These are phyloP conservation scores for Gymnothorax javanicus DNA, from an alignment of 2,797 vertebrate species.

Conservation along the genomic window DNA sequence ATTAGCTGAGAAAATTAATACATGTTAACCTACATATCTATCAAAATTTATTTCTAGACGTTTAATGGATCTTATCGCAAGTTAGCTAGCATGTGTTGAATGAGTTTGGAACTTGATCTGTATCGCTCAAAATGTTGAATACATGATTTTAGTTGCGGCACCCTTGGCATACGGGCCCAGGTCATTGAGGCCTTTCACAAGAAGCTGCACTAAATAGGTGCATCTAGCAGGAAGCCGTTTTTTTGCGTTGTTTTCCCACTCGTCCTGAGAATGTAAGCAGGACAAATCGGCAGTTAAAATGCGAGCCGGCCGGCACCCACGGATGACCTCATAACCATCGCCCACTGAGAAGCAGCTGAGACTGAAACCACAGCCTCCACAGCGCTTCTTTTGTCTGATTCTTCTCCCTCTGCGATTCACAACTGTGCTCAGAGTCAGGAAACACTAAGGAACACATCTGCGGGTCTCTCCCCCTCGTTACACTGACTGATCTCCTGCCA, in stretches of 20 bases:
- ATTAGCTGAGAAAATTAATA: too few relatives aligned
- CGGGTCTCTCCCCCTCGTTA: not conserved
- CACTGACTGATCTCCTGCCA: not conserved
- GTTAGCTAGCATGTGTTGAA: too few relatives aligned
- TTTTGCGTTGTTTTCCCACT: not conserved
- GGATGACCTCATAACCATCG: not conserved
- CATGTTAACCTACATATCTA: too few relatives aligned
- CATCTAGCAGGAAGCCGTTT: not conserved
- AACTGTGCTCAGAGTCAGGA: not conserved
- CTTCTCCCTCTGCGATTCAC: not conserved
- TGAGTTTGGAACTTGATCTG: too few relatives aligned
- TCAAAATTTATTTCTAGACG: too few relatives aligned
- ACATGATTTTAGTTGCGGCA: too few relatives aligned
- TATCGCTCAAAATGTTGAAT: too few relatives aligned
- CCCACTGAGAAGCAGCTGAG: slow-evolving; percentile 17
- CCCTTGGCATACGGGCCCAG: not conserved
- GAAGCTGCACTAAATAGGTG: not conserved
- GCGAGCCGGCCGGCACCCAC: not conserved
- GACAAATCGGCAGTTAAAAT: not conserved
- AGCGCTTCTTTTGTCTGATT: not conserved
- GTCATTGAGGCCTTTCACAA: not conserved
- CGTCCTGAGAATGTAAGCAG: not conserved
- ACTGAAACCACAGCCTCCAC: not conserved
- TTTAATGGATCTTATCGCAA: too few relatives aligned
- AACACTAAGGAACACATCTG: not conserved